phyloP scores from a whole-genome alignment of 2,888 invertebrate species.

The Macropis europaea region DNA sequence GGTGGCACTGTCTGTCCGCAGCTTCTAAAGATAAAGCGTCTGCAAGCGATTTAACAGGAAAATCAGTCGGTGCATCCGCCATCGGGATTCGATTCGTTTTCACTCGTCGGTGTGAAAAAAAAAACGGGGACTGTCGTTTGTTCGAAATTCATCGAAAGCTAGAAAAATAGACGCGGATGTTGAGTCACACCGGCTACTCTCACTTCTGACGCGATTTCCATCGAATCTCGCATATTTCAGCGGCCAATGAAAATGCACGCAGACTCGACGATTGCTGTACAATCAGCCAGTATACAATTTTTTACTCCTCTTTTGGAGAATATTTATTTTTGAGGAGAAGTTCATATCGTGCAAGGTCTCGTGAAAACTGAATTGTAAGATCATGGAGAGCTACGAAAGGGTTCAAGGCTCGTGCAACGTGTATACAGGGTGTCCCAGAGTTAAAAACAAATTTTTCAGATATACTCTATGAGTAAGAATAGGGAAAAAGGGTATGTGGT shows the following conservation, averaged over 20 bases:
- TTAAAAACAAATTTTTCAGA: too few species aligned
- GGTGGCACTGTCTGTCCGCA: slow-evolving; percentile 59
- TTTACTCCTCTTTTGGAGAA: too few species aligned
- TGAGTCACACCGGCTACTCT: slow-evolving; percentile 51
- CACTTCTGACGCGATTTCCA: slow-evolving; percentile 52
- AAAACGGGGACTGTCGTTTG: neutral
- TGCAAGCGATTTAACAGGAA: slow-evolving; percentile 62
- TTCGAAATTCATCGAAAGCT: slow-evolving; percentile 27
- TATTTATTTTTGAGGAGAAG: too few species aligned
- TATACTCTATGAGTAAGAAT: too few species aligned
- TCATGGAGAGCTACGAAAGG: too few species aligned
- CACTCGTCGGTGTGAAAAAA: neutral
- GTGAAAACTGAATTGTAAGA: too few species aligned
- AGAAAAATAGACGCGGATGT: slow-evolving; percentile 46
- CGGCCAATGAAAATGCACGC: neutral
- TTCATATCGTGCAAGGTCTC: too few species aligned
- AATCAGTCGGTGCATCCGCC: slow-evolving; percentile 41
- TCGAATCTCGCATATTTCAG: slow-evolving; percentile 36
- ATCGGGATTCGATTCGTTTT: slow-evolving; percentile 8
- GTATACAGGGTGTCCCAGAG: too few species aligned
- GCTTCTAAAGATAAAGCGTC: slow-evolving; percentile 75
- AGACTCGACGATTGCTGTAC: neutral
- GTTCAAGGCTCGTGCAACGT: too few species aligned
- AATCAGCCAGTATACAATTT: too few species aligned
- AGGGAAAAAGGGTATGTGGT: too few species aligned